Evolutionary conservation across 1,140 invertebrate genomes (phyloP).

Genomic region (Arctopsyche grandis): DNA sequence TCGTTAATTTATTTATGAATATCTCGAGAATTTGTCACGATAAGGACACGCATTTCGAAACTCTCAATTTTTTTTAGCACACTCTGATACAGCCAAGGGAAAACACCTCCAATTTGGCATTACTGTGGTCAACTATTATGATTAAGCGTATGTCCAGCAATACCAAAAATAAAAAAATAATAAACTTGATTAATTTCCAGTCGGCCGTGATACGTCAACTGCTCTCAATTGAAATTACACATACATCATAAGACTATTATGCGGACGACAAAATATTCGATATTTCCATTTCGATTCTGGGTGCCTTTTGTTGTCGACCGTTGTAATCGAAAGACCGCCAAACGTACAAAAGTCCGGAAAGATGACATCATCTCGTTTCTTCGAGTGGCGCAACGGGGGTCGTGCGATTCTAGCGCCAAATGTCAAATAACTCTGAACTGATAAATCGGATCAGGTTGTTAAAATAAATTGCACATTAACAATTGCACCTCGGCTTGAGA

Average conservation of each 20-base stretch:
- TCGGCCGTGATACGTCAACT: constrained; percentile 42
- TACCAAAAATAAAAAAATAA: constrained; percentile 7
- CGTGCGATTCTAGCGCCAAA: neutral
- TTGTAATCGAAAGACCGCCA: neutral
- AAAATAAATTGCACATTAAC: constrained; percentile 14
- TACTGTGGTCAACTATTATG: constrained; percentile 28
- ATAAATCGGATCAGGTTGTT: constrained; percentile 11
- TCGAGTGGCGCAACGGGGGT: too few species aligned
- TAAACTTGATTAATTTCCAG: constrained; percentile 39
- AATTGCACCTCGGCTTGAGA: neutral
- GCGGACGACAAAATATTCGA: constrained; percentile 21
- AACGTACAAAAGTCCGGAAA: constrained; percentile 12
- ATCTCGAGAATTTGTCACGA: too few species aligned
- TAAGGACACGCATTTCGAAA: too few species aligned
- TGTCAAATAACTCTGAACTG: neutral
- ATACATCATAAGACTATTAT: too few species aligned
- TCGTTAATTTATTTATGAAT: too few species aligned
- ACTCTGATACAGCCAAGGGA: neutral
- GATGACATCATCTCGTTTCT: neutral
- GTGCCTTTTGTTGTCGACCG: neutral
- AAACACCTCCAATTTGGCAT: constrained; percentile 27
- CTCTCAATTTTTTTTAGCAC: too few species aligned
- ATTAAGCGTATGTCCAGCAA: constrained; percentile 29
- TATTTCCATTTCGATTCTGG: neutral
- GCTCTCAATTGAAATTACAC: constrained; percentile 32